Evolutionary conservation across 2,888 invertebrate genomes (phyloP).

Genomic region (Limnephilus lunatus): DNA sequence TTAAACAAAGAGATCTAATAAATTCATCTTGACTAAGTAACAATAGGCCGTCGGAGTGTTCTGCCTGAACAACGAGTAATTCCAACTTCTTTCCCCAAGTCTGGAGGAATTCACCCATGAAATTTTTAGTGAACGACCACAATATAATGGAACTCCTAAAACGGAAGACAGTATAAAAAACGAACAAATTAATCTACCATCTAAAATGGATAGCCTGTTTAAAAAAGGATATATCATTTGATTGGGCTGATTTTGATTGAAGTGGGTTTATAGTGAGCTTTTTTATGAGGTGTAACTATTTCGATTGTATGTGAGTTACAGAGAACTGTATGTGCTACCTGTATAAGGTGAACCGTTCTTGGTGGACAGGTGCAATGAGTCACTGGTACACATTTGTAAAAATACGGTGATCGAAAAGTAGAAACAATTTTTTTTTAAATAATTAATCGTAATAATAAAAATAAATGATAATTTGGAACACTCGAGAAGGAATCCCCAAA

Average conservation of each 20-base stretch:
- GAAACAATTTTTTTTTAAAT: neutral
- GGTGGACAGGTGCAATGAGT: constrained; percentile 63
- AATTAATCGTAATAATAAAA: neutral
- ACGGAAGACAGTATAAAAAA: neutral
- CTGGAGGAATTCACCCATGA: constrained; percentile 56
- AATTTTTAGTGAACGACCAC: constrained; percentile 45
- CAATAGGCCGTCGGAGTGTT: constrained; percentile 22
- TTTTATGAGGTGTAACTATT: neutral
- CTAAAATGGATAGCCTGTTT: neutral
- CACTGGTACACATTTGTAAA: constrained; percentile 50
- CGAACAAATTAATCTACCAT: neutral
- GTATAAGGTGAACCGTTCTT: constrained; percentile 19
- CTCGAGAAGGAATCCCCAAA: neutral
- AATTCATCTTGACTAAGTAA: constrained; percentile 32
- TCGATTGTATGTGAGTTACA: neutral
- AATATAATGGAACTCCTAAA: constrained; percentile 9
- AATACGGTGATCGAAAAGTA: constrained; percentile 41
- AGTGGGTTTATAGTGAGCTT: neutral
- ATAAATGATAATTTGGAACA: neutral
- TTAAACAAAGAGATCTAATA: constrained; percentile 15
- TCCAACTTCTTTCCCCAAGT: constrained; percentile 25
- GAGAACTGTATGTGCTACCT: constrained; percentile 17
- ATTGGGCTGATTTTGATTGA: neutral
- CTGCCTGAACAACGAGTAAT: constrained; percentile 15
- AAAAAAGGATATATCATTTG: neutral